Percentiles rank a stretch among this genome's conserved stretches.
phyloP scores from a whole-genome alignment of 2,113 vertebrate genomes.

The Ammodytes marinus region DNA sequence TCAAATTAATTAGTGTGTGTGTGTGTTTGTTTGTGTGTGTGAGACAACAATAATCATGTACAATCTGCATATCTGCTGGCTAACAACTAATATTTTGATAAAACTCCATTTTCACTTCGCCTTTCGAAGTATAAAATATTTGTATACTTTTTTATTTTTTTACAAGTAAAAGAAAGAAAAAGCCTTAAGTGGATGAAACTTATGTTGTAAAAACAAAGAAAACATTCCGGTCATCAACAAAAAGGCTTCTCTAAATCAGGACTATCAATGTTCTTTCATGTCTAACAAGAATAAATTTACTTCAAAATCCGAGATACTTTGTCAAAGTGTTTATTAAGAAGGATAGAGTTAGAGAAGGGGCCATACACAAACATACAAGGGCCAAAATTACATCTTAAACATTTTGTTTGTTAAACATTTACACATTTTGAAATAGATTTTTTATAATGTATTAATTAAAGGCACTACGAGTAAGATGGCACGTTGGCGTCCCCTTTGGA shows the following conservation, averaged over 20 bases:
- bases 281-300: too few relatives aligned
- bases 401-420: too few relatives aligned
- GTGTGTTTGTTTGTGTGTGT: neutral
- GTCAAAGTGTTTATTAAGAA: neutral
- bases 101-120: neutral
- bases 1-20: neutral
- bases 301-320: neutral
- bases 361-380: too few relatives aligned
- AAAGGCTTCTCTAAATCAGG: neutral
- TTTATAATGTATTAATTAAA: too few relatives aligned
- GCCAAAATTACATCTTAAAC: too few relatives aligned
- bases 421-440: too few relatives aligned
- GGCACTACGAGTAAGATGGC: too few relatives aligned
- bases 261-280: too few relatives aligned
- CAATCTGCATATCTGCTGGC: neutral
- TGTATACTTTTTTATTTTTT: neutral
- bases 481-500: too few relatives aligned
- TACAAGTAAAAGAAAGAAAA: neutral
- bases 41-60: neutral
- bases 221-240: neutral
- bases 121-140: neutral
- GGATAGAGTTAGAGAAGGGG: neutral
- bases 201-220: neutral
- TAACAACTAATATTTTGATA: neutral
- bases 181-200: neutral